These are phyloP conservation scores for Allacma fusca DNA, from an alignment of 2,888 invertebrate species.

Conservation along the genomic window DNA sequence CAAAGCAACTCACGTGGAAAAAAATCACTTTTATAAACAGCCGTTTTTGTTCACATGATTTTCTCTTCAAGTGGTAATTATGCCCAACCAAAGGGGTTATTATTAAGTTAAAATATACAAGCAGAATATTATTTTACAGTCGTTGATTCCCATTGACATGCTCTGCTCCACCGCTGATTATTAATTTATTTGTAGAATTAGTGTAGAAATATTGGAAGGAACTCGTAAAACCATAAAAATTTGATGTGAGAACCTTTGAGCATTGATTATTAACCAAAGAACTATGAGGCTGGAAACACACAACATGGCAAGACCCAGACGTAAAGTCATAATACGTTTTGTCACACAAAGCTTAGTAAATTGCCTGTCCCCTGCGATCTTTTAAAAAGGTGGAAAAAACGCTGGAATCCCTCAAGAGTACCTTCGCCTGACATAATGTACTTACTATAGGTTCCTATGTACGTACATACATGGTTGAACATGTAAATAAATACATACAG, in stretches of 20 bases:
- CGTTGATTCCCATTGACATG: too few species aligned
- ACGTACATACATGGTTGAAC: background rate
- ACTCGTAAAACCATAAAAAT: background rate
- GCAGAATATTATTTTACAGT: too few species aligned
- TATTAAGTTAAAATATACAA: too few species aligned
- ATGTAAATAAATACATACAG: background rate
- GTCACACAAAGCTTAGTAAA: slow-evolving; percentile 6
- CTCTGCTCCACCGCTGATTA: too few species aligned
- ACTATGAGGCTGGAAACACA: background rate
- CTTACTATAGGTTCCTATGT: background rate
- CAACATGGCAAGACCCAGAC: background rate
- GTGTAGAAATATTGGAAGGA: background rate
- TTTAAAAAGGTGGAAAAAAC: slow-evolving; percentile 28
- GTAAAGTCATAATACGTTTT: slow-evolving; percentile 13
- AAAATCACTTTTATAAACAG: too few species aligned
- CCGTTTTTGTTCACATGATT: too few species aligned
- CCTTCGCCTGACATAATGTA: background rate
- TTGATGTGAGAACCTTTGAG: background rate
- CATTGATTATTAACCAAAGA: background rate
- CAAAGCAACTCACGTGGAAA: too few species aligned
- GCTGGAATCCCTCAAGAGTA: background rate
- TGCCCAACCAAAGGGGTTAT: too few species aligned
- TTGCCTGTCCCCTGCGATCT: slow-evolving; percentile 21
- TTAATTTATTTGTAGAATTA: too few species aligned
- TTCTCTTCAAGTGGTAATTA: too few species aligned